Conservation (phyloP, 1,140 invertebrate genomes). For the Colletes latitarsis region DNA sequence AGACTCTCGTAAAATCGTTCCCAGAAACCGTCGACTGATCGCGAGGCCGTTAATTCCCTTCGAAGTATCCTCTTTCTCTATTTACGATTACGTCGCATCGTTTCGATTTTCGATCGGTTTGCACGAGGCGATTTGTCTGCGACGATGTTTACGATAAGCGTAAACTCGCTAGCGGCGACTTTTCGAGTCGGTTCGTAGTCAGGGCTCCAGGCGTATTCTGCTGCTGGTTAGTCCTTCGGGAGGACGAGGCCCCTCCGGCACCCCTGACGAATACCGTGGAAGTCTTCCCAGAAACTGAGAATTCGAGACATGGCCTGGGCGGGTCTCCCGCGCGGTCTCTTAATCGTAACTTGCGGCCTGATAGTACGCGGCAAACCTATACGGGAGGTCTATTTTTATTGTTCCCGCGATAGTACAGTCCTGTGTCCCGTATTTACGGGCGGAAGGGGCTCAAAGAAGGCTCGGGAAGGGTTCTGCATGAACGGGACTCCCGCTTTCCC, state of each 20-base stretch:
- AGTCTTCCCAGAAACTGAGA: constrained; percentile 56
- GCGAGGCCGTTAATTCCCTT: neutral
- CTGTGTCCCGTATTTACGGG: constrained; percentile 36
- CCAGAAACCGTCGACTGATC: neutral
- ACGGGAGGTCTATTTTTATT: constrained; percentile 63
- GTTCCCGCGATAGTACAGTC: constrained; percentile 56
- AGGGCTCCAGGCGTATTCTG: neutral
- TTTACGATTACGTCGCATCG: constrained; percentile 10
- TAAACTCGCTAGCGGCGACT: constrained; percentile 30
- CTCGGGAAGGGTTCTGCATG: constrained; percentile 17
- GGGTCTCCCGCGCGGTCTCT: constrained; percentile 64
- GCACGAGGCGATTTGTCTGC: constrained; percentile 29
- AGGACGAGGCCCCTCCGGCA: neutral
- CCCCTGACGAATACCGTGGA: constrained; percentile 3
- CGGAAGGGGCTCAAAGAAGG: neutral
- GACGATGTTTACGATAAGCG: constrained; percentile 57
- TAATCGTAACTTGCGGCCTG: constrained; percentile 74
- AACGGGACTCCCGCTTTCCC: neutral
- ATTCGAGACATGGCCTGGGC: constrained; percentile 74
- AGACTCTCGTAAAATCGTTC: no score
- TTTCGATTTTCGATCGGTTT: neutral
- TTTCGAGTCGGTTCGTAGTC: constrained; percentile 4
- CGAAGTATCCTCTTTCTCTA: neutral
- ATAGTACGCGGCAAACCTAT: constrained; percentile 66
- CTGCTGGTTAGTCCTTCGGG: constrained; percentile 10